Evolutionary conservation across 2,888 invertebrate genomes (phyloP), one percentile per base, ranked within the genome.

Genomic region (Margaritifera margaritifera): DNA sequence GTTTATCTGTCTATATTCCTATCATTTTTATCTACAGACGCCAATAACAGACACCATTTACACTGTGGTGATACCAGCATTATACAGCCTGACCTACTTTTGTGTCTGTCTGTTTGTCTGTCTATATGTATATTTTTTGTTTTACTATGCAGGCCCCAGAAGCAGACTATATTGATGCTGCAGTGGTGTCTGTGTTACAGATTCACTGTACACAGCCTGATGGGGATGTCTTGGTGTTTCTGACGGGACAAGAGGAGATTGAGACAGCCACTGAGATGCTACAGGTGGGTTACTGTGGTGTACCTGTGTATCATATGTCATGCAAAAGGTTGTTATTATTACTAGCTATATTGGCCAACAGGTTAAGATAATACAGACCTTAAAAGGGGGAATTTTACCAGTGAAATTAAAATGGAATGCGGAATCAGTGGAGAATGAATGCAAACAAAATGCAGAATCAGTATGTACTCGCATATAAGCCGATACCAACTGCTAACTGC

Each of bases 91-190:
- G n/a, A 31, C 60, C 25, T 22, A 4, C 19, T n/a, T 6, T 15
- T 27, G 25, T 27, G 11, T n/a, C 31, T 31, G 31, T 42, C 11
- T 19, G 6, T 5, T 60, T 19, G 61, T 60, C 54, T 18, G 6
- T 42, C 60, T 62, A 2, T 42, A 42, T 15, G 1, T 55, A n/a
- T 55, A 56, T 22, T 8, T 61, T 66, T 72, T 11, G 5, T 31
- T 11, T 42, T 42, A 42, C 11, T 42, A 1, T 42, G 11, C 78
- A 79, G 86, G 98, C 99, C 0, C 99, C 99, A 0, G 99, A 99
- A 91, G 98, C 99, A 2, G 98, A 99, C 91, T 99, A 99, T 89
- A 94, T 99, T 62, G 98, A 99, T 90, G 99, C 99, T 0, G 95
- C 96, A 88, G 97, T 98, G n/a, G 96, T 98, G 1, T 97, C 98